Percentiles rank a stretch among this genome's conserved stretches.
Evolutionary conservation across 2,888 invertebrate genomes (phyloP).

Genomic region (Acleris cristana): DNA sequence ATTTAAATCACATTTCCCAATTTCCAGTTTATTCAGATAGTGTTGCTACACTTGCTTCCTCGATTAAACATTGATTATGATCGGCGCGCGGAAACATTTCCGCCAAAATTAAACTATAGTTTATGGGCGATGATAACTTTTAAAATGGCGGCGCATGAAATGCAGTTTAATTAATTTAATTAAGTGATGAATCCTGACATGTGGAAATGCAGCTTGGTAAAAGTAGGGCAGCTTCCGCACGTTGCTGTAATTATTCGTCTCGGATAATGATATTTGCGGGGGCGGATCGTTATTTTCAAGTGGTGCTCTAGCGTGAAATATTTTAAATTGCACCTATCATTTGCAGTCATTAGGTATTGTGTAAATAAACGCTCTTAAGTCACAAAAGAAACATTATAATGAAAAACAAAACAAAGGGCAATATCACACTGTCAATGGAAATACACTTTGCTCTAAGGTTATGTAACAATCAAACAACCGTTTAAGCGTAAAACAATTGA

Average conservation of each 20-base stretch:
- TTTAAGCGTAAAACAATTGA: too few relatives aligned
- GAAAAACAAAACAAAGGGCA: too few relatives aligned
- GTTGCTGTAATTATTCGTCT: constrained; percentile 9
- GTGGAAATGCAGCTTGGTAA: constrained; percentile 2
- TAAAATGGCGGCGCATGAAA: constrained; percentile 2
- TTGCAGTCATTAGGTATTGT: not conserved
- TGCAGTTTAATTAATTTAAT: not conserved
- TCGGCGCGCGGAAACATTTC: constrained; percentile 7
- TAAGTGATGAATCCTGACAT: constrained; percentile 2
- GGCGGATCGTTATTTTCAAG: constrained; percentile 6
- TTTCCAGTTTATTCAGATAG: constrained; percentile 12
- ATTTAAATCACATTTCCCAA: constrained; percentile 12
- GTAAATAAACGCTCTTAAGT: too few relatives aligned
- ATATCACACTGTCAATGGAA: too few relatives aligned
- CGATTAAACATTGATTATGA: constrained; percentile 11
- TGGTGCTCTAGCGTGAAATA: not conserved
- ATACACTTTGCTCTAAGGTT: too few relatives aligned
- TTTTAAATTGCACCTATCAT: not conserved
- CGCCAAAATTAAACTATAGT: not conserved
- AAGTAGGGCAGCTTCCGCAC: constrained; percentile 7
- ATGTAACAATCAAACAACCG: too few relatives aligned
- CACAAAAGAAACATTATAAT: too few relatives aligned
- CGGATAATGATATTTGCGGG: constrained; percentile 14
- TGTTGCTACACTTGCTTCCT: constrained; percentile 11
- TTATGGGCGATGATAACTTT: not conserved